phyloP scores from a whole-genome alignment of 2,888 invertebrate genomes.

The Atrina japonica region DNA sequence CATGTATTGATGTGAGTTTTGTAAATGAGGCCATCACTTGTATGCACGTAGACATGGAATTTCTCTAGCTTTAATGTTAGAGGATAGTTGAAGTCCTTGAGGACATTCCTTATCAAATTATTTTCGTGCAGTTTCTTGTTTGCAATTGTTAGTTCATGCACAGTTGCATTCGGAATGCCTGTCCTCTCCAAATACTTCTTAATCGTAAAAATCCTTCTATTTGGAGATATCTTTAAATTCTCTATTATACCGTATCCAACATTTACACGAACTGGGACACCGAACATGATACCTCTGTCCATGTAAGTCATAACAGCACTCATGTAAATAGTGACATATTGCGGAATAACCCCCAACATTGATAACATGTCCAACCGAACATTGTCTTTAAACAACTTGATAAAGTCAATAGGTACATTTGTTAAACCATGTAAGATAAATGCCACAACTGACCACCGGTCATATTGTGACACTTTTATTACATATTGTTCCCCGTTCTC shows the following conservation, averaged over 20 bases:
- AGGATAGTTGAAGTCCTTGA: constrained; percentile 59
- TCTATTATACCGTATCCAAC: constrained; percentile 69
- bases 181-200: constrained; percentile 66
- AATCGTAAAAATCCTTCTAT: constrained; percentile 59
- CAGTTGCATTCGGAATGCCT: constrained; percentile 68
- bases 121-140: constrained; percentile 59
- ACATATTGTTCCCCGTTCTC: constrained; percentile 54
- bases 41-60: constrained; percentile 70
- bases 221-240: constrained; percentile 63
- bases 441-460: constrained; percentile 73
- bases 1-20: constrained; percentile 65
- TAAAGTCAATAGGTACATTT: constrained; percentile 69
- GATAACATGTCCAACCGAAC: constrained; percentile 59
- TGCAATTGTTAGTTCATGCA: constrained; percentile 61
- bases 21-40: constrained; percentile 67
- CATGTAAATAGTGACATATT: constrained; percentile 53
- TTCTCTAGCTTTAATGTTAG: constrained; percentile 65
- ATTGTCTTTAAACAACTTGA: constrained; percentile 59
- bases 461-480: constrained; percentile 66
- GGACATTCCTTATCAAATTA: constrained; percentile 58
- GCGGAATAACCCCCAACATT: constrained; percentile 56
- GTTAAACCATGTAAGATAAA: constrained; percentile 72
- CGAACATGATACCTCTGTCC: constrained; percentile 64
- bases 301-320: constrained; percentile 58
- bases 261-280: constrained; percentile 62